Base-by-base conservation (phyloP, 2,888 invertebrate genomes). In the Emesis furor region DNA sequence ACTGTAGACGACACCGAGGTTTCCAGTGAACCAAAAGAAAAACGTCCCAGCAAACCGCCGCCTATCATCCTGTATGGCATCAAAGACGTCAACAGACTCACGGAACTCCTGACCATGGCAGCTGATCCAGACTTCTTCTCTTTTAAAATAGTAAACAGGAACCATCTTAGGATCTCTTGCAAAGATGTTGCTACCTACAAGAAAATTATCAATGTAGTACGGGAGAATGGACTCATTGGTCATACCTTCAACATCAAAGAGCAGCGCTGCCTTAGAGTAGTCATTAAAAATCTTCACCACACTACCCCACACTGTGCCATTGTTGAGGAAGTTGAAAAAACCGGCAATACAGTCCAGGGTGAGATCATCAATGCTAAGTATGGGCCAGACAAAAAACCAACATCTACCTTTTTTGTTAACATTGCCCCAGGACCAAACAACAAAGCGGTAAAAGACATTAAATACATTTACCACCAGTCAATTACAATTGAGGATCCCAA, bases 321-420 rank as follows among this genome's bases (percentile, higher is more conserved):
- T 30, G 30, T 30, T 30, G 35, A 35, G 14, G 67, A 24, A 67
- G 24, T 68, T 2, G 68, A 68, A n/a, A 35, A 68, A 12, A 68
- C 68, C 10, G 37, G 68, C 10, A 68, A 68, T n/a, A 35, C 14
- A 30, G 17, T 68, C 10, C 8, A 2, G 10, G 85, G 83, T 85
- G 90, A 74, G 68, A 68, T 89, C 2, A 81, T 73, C 3, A 73
- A 82, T 75, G 76, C 79, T 12, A 73, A 65, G 14, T 79, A 79
- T 78, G 88, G 88, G 14, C 84, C 87, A 12, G 82, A 89, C 0
- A 89, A 84, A 78, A 79, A 77, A 68, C 85, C 85, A 5, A 82
- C 82, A 6, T 81, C 88, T 0, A 90, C 91, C 7, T 90, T 90
- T 42, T 89, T 91, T 72, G 88, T 88, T 0, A 88, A 87, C 62